Evolutionary conservation across 1,140 invertebrate genomes (phyloP), one percentile per base, ranked within the genome.

Genomic region (Cyclina sinensis): DNA sequence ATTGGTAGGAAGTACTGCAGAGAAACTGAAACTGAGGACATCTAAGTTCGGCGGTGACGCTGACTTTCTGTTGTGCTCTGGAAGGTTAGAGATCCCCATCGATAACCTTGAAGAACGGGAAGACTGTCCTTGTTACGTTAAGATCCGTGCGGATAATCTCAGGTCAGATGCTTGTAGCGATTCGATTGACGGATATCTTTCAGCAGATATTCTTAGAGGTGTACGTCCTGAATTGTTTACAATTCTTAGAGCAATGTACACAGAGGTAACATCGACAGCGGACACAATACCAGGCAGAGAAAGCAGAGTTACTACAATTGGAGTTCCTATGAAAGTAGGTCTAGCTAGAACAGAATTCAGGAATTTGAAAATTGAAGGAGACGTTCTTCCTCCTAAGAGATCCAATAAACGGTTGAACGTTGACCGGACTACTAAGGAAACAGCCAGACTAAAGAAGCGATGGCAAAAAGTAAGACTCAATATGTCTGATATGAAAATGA

Each of bases 221-320:
- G 65, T 84, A 1, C n/a, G 65, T 74, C 82, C 82, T 2, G 39
- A 73, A 73, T 35, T 84, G 24, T 84, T 84, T 30, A 84, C 82
- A 0, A 54, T 51, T 24, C n/a, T 73, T 12, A 65, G 82, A 18
- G 82, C 82, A 21, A 70, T 84, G n/a, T 73, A 30, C 48, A 54
- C 65, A 3, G 65, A 70, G 11, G 68, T 54, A 0, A 84, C 82
- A 7, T 5, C 82, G 12, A 39, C 46, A 16, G 5, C 43, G 18
- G 62, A 84, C 35, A 48, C 30, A 21, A 70, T 84, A n/a, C 82
- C 82, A 35, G 82, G 82, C 0, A n/a, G 82, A 37, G 35, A 84
- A 27, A 73, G 62, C 35, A 70, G 62, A 21, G 24, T 73, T 4
- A 84, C 82, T 18, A 48, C n/a, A 14, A 35, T 74, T 21, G 82